A percentile compares a stretch with the other conserved stretches of the same genome.
Evolutionary conservation across 2,113 vertebrate genomes (phyloP).

Genomic region (Conger conger): DNA sequence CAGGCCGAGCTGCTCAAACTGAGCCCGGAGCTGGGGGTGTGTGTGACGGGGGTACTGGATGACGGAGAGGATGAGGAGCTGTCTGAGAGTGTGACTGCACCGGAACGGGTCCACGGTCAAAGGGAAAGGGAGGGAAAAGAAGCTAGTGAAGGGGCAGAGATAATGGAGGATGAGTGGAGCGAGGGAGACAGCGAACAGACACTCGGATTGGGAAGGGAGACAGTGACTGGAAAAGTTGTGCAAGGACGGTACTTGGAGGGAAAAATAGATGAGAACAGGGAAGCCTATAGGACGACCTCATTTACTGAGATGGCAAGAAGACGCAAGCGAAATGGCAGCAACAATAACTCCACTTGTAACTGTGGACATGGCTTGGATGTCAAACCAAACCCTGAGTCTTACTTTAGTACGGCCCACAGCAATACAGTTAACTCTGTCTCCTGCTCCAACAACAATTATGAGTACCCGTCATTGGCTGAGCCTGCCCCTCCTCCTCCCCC

Average conservation of each 20-base stretch:
- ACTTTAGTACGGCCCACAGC: slow-evolving; percentile 60
- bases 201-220: slow-evolving; percentile 36
- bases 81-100: slow-evolving; percentile 30
- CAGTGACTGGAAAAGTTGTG: slow-evolving; percentile 28
- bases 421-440: slow-evolving; percentile 48
- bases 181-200: slow-evolving; percentile 37
- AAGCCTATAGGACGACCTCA: slow-evolving; percentile 73
- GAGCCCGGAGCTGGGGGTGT: slow-evolving; percentile 73
- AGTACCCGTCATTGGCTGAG: slow-evolving; percentile 31
- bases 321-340: slow-evolving; percentile 71
- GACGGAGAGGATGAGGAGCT: slow-evolving; percentile 45
- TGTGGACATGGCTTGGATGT: slow-evolving; percentile 30
- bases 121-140: slow-evolving; percentile 35
- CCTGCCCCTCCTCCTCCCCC: slow-evolving; percentile 69
- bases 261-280: slow-evolving; percentile 38
- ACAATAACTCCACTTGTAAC: slow-evolving; percentile 32
- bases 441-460: slow-evolving; percentile 48
- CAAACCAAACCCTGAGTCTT: slow-evolving; percentile 48
- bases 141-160: slow-evolving; percentile 26
- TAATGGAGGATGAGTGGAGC: slow-evolving; percentile 40
- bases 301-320: slow-evolving; percentile 84
- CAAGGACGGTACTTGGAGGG: slow-evolving; percentile 32
- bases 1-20: slow-evolving; percentile 75
- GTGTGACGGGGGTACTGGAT: slow-evolving; percentile 61
- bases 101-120: slow-evolving; percentile 38